phyloP scores from a whole-genome alignment of 1,140 invertebrate species.

The Listronotus oregonensis region DNA sequence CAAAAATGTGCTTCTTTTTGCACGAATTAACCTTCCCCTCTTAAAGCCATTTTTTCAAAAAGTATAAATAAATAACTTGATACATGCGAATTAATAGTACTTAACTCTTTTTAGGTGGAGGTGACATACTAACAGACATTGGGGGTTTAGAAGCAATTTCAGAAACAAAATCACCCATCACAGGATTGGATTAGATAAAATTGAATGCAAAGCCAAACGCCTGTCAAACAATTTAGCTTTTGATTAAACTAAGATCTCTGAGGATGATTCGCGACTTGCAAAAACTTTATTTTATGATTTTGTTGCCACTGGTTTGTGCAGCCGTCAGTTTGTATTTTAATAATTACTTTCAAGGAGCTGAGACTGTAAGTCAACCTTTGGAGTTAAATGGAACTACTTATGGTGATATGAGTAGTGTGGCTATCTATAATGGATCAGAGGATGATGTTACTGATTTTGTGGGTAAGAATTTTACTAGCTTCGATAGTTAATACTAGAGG shows the following conservation, averaged over 20 bases:
- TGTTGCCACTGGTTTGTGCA: constrained; percentile 67
- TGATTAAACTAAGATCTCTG: constrained; percentile 61
- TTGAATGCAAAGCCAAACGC: constrained; percentile 61
- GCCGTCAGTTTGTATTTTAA: constrained; percentile 71
- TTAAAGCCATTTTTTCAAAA: too few relatives aligned
- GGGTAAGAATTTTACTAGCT: constrained; percentile 6
- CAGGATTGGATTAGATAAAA: constrained; percentile 60
- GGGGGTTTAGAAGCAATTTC: constrained; percentile 48
- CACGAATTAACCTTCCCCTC: too few relatives aligned
- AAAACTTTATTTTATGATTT: constrained; percentile 66
- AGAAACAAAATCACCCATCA: constrained; percentile 50
- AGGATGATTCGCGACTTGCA: constrained; percentile 64
- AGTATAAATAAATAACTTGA: too few relatives aligned
- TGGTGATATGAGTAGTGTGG: constrained; percentile 58
- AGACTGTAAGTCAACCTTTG: constrained; percentile 63
- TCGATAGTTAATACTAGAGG: too few relatives aligned
- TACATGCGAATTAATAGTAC: too few relatives aligned
- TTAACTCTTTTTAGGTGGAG: constrained; percentile 37
- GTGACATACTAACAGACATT: constrained; percentile 40
- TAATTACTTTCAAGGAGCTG: constrained; percentile 63
- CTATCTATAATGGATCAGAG: constrained; percentile 57
- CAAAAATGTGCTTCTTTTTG: too few relatives aligned
- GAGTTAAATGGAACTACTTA: constrained; percentile 62
- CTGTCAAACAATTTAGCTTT: constrained; percentile 60
- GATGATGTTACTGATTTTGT: constrained; percentile 53